Evolutionary conservation across 2,888 invertebrate genomes (phyloP), one percentile per base, ranked within the genome.

Genomic region (Drosophila parthenogenetica): DNA sequence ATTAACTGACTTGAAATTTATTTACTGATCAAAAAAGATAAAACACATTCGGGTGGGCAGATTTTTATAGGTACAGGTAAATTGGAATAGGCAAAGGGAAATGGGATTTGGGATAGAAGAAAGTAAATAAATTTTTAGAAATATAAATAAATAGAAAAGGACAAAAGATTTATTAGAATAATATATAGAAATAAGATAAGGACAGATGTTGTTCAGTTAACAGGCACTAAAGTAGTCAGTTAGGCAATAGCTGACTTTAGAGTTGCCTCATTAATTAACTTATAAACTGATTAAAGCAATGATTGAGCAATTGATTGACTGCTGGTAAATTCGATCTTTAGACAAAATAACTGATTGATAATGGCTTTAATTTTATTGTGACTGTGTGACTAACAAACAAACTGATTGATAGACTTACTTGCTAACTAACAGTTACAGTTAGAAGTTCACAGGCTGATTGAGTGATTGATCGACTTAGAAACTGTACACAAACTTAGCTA

Each of bases 1-100:
- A 77, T 77, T 69, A 66, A 63, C 57, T 53, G 43, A 43, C 62
- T 43, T 49, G 42, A 32, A 64, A 76, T 75, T 75, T 71, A 76
- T 63, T 46, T 43, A 49, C 29, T 19, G 11, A 25, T n/a, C 13
- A 17, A 8, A 55, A 51, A 37, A 17, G 16, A 68, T 51, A 57
- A 69, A 37, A 43, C n/a, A 1, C 35, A 50, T 49, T 17, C 16
- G 3, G 17, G 32, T 29, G 45, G 45, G 4, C 3, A 22, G 22
- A 16, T 10, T 5, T 45, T 43, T 14, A 16, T 10, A 60, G 7
- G 25, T 4, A 25, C 5, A 25, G 4, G 25, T 25, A 25, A 1
- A 25, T 5, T 3, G 5, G 25, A 1, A 25, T 5, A 50, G 10
- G 22, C 11, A 35, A 32, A n/a, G 4, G 17, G 35, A 5, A 19